These are phyloP conservation scores for Harpagoxenus sublaevis DNA, from an alignment of 2,888 invertebrate genomes.

Conservation along the genomic window DNA sequence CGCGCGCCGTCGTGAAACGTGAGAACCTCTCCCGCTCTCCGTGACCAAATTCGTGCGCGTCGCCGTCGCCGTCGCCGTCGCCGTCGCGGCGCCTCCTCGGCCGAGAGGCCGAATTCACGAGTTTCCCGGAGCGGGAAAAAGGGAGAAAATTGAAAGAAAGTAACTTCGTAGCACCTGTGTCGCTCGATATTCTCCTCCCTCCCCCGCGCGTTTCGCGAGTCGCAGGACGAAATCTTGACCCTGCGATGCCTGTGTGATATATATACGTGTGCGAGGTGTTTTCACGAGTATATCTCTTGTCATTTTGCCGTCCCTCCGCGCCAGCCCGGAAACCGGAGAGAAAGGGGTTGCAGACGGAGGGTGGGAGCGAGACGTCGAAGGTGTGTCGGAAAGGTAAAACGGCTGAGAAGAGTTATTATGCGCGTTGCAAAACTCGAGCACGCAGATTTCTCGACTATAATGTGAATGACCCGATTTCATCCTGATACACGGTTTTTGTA, in stretches of 20 bases:
- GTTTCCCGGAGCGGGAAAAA: neutral
- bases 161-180: neutral
- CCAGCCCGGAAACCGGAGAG: neutral
- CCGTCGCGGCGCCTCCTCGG: conserved; percentile 29
- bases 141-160: neutral
- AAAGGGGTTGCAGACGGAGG: conserved; percentile 10
- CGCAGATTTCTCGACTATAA: neutral
- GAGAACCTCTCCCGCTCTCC: conserved; percentile 67
- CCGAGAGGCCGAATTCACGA: neutral
- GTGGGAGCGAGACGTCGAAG: conserved; percentile 6
- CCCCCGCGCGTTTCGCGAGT: neutral
- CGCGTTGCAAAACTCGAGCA: neutral
- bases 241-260: conserved; percentile 26
- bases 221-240: conserved; percentile 19
- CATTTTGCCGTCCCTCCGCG: neutral
- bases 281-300: conserved; percentile 13
- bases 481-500: neutral
- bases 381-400: conserved; percentile 44
- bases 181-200: neutral
- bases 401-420: neutral
- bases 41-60: conserved; percentile 74
- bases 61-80: conserved; percentile 5
- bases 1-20: conserved; percentile 74
- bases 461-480: neutral
- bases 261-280: conserved; percentile 47